Base-by-base conservation (phyloP, 2,888 invertebrate species). In the Ditylenchus weischeri region DNA sequence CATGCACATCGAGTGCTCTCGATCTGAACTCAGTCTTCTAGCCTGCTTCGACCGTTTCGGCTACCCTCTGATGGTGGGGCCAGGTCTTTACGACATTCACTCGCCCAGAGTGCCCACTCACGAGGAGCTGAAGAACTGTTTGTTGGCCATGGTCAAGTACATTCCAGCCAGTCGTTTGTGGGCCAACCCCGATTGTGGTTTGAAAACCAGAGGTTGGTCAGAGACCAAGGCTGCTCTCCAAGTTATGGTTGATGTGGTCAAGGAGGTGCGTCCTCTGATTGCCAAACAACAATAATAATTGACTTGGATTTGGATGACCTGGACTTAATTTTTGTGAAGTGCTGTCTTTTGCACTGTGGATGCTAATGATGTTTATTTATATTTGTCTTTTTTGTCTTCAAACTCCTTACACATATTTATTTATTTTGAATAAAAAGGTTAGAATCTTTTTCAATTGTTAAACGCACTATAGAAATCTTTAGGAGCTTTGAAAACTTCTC, bases 181-280 rank as follows among this genome's bases (percentile, higher is more conserved):
- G 21, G 65, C 73, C 50, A 73, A 72, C 19, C 73, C 73, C 13
- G 73, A 73, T 61, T 73, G 73, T 47, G 73, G 73, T 6, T 68
- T 73, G 35, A 73, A 69, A 36, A 70, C 73, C 48, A 68, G 72
- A 36, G 62, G 48, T 15, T 63, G 62, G 61, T 51, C 67, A 21
- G 63, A 68, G 47, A 60, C 63, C 15, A 50, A 57, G 21, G 67
- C 69, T 58, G 70, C 72, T 50, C 59, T 73, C 23, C 57, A 47
- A 8, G 70, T 71, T 54, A 68, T 73, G 72, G 70, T 74, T 13
- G 64, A 29, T 19, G 64, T 54, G 35, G 64, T 64, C 18, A 29
- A 35, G 10, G 38, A 49, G 29, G 54, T 64, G n/a, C 64, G 64
- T 35, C 43, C 43, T 13, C 43, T 43, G 8, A 43, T 43, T 13